Base-by-base conservation (phyloP, 2,113 vertebrate species). In the Ptilonorhynchus violaceus region DNA sequence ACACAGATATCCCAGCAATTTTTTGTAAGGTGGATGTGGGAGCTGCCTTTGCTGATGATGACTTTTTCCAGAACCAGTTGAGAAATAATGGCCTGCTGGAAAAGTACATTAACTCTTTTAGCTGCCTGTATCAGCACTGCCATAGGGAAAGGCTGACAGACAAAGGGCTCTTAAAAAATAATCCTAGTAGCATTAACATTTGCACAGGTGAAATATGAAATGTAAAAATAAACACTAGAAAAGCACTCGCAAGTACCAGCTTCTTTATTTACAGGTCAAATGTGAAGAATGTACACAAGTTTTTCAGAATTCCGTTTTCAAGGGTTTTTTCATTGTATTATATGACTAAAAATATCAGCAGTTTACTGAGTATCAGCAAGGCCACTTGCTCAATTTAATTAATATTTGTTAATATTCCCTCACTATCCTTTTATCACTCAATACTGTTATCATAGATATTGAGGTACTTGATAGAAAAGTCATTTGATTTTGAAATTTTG, bases 321-420 rank as follows among this genome's bases (percentile, higher is more conserved):
- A 49, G 46, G 3, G 0, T 46, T 78, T 60, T 35, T 79, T 42
- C 9, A 44, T 89, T 70, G 64, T 68, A n/a, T 95, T 66, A 7
- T 80, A 60, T 22, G 37, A 33, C 46, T 76, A 18, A 73, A 85
- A 72, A 39, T 44, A 85, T 81, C 44, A 88, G 17, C 22, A 60
- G 46, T 85, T 67, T 72, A 60, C 50, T 39, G 20, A 55, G 44
- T 69, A 91, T 66, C 75, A 74, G 64, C 89, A 81, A 93, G 84
- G 58, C 92, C 91, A 85, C 56, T 94, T 95, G 11, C 56, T 92
- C 44, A 55, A 10, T 91, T 92, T 52, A 92, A 95, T 97, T 93
- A 88, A 66, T 96, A 73, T 90, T 46, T 88, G 50, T 89, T 89
- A 95, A 68, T 80, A 78, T 91, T 88, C 31, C 64, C 13, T 28